phyloP scores from a whole-genome alignment of 64 coral and sea anemone genomes.

The Orbicella faveolata region DNA sequence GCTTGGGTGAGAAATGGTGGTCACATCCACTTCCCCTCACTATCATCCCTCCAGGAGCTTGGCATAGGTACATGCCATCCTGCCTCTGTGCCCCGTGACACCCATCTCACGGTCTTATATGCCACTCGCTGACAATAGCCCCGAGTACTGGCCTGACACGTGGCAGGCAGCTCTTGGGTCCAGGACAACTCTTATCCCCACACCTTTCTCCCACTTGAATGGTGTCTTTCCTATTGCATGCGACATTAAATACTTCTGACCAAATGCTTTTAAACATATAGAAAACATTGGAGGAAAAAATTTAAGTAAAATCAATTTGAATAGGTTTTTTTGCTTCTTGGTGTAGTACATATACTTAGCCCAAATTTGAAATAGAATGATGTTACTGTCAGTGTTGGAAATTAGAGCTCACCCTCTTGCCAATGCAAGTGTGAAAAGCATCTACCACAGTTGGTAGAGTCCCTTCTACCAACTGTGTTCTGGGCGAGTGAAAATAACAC shows the following conservation, averaged over 20 bases:
- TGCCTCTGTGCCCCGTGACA: not conserved
- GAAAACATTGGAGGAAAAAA: too few species aligned
- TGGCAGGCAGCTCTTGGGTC: conserved; percentile 12
- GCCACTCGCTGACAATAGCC: not conserved
- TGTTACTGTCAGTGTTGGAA: too few species aligned
- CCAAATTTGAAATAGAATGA: too few species aligned
- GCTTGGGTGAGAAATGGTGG: conserved; percentile 1
- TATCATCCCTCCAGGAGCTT: conserved; percentile 3
- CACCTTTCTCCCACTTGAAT: not conserved
- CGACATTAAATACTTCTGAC: not conserved
- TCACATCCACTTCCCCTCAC: conserved; percentile 12
- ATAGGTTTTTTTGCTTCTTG: too few species aligned
- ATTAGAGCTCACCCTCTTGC: too few species aligned
- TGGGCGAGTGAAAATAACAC: too few species aligned
- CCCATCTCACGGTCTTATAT: not conserved
- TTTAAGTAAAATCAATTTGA: too few species aligned
- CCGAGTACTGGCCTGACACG: not conserved
- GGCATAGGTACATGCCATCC: conserved; percentile 10
- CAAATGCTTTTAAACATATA: too few species aligned
- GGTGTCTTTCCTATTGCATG: not conserved
- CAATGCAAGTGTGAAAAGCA: too few species aligned
- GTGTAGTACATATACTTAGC: too few species aligned
- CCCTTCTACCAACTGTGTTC: too few species aligned
- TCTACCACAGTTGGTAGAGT: too few species aligned
- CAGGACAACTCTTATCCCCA: conserved; percentile 16